phyloP scores from a whole-genome alignment of 2,888 invertebrate species.

The Nephrotoma flavescens region DNA sequence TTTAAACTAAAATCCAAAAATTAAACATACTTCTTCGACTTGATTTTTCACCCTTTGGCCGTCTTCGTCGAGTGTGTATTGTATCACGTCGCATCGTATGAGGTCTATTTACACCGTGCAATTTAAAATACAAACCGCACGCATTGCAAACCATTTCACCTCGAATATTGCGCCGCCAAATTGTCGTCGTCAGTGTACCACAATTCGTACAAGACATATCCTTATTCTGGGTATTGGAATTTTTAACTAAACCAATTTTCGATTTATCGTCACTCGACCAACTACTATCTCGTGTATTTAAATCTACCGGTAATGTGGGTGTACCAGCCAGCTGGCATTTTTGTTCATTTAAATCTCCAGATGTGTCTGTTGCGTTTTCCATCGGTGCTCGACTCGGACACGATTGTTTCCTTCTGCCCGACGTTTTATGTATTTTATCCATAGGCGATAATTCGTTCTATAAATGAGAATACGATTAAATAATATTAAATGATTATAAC shows the following conservation, averaged over 20 bases:
- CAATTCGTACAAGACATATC: conserved; percentile 93
- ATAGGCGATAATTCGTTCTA: conserved; percentile 17
- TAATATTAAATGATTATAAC: background rate
- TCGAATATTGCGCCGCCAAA: conserved; percentile 90
- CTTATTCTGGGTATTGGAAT: conserved; percentile 18
- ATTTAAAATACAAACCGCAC: conserved; percentile 92
- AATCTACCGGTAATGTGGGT: conserved; percentile 14
- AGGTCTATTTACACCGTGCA: conserved; percentile 87
- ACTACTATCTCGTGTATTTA: conserved; percentile 13
- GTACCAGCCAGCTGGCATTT: conserved; percentile 10
- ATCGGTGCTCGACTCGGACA: conserved; percentile 53
- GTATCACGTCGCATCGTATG: conserved; percentile 93
- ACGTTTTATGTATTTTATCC: conserved; percentile 17
- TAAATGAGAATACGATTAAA: conserved; percentile 11
- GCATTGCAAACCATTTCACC: conserved; percentile 99
- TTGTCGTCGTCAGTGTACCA: conserved; percentile 91
- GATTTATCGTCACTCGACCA: background rate
- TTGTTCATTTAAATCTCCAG: conserved; percentile 7
- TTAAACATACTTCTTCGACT: conserved; percentile 33
- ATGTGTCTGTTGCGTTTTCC: conserved; percentile 3
- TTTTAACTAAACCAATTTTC: conserved; percentile 5
- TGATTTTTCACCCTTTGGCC: conserved; percentile 58
- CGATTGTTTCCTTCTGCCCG: conserved; percentile 63
- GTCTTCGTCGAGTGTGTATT: conserved; percentile 82
- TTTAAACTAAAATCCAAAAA: background rate